Evolutionary conservation across 2,113 vertebrate genomes (phyloP).

Genomic region (Sinocyclocheilus rhinocerous): DNA sequence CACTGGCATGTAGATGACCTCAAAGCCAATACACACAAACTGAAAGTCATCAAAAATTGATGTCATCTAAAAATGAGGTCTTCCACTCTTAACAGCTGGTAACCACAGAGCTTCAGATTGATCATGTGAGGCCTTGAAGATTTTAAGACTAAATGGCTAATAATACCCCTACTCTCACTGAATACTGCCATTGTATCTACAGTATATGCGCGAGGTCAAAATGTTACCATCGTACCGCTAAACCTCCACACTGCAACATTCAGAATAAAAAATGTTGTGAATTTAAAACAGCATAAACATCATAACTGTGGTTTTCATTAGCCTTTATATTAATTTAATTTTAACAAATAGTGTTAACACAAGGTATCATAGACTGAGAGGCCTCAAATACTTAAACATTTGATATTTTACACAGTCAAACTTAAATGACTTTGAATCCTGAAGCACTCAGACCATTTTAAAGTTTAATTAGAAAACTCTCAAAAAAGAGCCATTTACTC

Average conservation of each 20-base stretch:
- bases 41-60: neutral
- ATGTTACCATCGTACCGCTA: neutral
- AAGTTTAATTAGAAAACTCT: neutral
- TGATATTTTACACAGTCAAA: neutral
- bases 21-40: neutral
- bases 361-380: neutral
- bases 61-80: too few species aligned
- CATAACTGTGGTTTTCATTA: neutral
- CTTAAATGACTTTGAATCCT: neutral
- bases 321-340: neutral
- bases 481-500: constrained; percentile 9
- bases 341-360: neutral
- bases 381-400: neutral
- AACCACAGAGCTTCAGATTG: neutral
- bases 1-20: neutral
- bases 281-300: neutral
- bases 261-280: neutral
- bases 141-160: neutral
- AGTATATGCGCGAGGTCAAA: neutral
- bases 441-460: neutral
- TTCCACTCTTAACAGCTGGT: neutral
- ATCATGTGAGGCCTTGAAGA: neutral
- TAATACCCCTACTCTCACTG: neutral
- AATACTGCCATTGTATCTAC: neutral
- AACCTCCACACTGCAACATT: neutral